These are phyloP conservation scores for Rhizomys pruinosus DNA, from an alignment of 2,113 vertebrate species.

Conservation along the genomic window DNA sequence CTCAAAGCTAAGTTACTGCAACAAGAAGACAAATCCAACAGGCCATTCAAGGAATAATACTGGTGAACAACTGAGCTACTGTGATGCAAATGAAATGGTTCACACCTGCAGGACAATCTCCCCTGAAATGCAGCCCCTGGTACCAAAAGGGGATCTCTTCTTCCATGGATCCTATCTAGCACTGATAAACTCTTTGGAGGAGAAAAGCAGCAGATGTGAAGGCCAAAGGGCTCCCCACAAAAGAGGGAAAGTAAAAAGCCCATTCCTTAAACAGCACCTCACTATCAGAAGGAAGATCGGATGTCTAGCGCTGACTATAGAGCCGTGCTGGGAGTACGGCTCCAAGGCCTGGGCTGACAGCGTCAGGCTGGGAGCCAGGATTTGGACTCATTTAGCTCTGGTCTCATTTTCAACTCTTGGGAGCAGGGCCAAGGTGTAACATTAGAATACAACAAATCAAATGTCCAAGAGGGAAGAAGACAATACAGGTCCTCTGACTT, in stretches of 20 bases:
- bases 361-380: conserved; percentile 62
- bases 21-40: not conserved
- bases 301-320: conserved; percentile 60
- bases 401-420: conserved; percentile 72
- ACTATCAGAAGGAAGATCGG: conserved; percentile 61
- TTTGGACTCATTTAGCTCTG: conserved; percentile 51
- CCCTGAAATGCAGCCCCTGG: conserved; percentile 55
- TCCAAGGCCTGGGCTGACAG: conserved; percentile 64
- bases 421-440: conserved; percentile 70
- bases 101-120: conserved; percentile 56
- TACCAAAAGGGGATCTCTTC: conserved; percentile 36
- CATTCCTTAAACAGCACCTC: conserved; percentile 65
- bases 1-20: conserved; percentile 18
- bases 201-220: conserved; percentile 72
- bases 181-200: conserved; percentile 62
- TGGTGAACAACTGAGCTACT: conserved; percentile 62
- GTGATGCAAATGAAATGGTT: conserved; percentile 72
- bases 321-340: conserved; percentile 42
- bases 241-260: conserved; percentile 59
- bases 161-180: conserved; percentile 56
- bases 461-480: conserved; percentile 37
- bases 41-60: conserved; percentile 9
- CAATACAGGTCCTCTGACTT: conserved; percentile 8
- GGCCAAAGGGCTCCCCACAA: conserved; percentile 65
- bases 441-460: conserved; percentile 72